Conservation (phyloP, 2,888 invertebrate genomes). For the Chaetogeoica ovagalla region DNA sequence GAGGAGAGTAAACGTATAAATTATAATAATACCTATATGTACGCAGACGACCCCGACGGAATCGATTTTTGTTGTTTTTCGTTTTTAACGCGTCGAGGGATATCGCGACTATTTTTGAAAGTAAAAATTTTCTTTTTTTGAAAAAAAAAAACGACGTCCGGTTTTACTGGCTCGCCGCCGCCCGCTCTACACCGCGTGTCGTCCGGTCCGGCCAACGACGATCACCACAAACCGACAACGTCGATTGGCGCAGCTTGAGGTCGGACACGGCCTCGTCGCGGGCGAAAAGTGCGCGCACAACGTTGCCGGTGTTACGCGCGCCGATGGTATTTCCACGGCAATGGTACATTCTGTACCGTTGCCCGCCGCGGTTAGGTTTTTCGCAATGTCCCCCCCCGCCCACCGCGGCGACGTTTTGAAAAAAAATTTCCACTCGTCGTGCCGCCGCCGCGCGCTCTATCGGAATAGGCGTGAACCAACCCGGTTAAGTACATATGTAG, state of each 20-base stretch:
- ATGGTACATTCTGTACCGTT: too few relatives aligned
- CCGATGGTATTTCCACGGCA: background rate
- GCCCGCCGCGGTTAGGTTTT: conserved; percentile 2
- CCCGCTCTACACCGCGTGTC: background rate
- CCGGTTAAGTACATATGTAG: too few relatives aligned
- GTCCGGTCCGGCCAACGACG: background rate
- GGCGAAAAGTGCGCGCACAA: conserved; percentile 8
- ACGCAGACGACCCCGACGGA: too few relatives aligned
- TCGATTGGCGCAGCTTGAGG: conserved; percentile 43
- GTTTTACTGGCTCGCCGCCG: background rate
- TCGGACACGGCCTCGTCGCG: conserved; percentile 7
- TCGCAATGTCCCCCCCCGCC: background rate
- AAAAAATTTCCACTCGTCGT: background rate
- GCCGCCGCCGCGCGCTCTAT: too few relatives aligned
- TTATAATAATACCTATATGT: too few relatives aligned
- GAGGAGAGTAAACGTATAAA: too few relatives aligned
- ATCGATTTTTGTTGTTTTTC: too few relatives aligned
- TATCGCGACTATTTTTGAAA: background rate
- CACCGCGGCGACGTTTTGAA: background rate
- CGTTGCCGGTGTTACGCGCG: conserved; percentile 22
- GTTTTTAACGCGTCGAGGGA: too few relatives aligned
- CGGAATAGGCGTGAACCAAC: too few relatives aligned
- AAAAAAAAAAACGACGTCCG: conserved; percentile 51
- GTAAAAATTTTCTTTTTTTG: conserved; percentile 18
- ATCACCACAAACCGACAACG: conserved; percentile 3